Evolutionary conservation across 2,113 vertebrate genomes (phyloP).

Genomic region (Dasypus novemcinctus): DNA sequence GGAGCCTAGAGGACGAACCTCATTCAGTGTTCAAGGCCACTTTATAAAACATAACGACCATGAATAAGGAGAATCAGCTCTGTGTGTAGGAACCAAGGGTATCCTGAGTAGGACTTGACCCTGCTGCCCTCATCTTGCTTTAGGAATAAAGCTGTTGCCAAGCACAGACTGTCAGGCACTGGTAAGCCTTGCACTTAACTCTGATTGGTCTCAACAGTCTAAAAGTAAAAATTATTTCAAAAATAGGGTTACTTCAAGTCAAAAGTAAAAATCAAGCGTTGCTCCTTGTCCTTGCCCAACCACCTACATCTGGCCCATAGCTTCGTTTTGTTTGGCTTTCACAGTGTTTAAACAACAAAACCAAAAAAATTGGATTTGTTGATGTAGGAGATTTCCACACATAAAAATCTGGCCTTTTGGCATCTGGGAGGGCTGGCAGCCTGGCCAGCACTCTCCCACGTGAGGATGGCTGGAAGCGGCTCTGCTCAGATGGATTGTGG

Average conservation of each 20-base stretch:
- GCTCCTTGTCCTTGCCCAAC: background rate
- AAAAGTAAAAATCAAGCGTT: background rate
- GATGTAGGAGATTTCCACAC: background rate
- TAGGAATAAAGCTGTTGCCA: background rate
- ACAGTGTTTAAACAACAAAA: conserved; percentile 37
- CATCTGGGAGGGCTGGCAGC: background rate
- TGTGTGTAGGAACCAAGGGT: background rate
- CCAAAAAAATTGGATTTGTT: conserved; percentile 35
- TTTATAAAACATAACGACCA: too few species aligned
- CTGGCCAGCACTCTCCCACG: background rate
- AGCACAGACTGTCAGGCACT: background rate
- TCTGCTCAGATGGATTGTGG: background rate
- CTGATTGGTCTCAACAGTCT: background rate
- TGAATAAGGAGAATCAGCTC: background rate
- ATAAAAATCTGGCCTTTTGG: conserved; percentile 26
- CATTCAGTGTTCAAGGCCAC: too few species aligned
- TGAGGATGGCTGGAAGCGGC: too few species aligned
- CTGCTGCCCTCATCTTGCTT: background rate
- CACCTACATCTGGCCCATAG: conserved; percentile 3
- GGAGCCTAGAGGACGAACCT: too few species aligned
- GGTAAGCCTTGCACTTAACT: background rate
- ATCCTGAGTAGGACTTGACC: background rate
- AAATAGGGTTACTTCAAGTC: conserved; percentile 26
- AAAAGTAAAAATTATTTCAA: conserved; percentile 1
- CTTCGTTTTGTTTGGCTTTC: conserved; percentile 56